phyloP scores from a whole-genome alignment of 1,140 invertebrate genomes.

The Metaphire vulgaris region DNA sequence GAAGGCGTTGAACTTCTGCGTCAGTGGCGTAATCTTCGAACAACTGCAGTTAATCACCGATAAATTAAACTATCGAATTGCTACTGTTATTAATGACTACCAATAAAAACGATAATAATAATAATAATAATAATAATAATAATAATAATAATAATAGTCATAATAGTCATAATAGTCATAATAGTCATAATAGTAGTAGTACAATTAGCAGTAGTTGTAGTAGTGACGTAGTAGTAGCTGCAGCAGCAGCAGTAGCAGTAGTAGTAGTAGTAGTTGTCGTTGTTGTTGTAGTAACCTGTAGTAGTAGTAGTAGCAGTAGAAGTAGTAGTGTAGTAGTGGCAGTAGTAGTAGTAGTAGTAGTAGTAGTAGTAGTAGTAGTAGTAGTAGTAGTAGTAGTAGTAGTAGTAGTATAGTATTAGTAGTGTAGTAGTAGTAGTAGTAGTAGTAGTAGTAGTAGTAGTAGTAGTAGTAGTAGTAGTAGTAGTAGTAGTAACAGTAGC shows the following conservation, averaged over 20 bases:
- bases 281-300: not conserved
- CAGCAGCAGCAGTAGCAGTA: constrained; percentile 17
- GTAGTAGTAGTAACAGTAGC: constrained; percentile 21
- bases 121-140: constrained; percentile 20
- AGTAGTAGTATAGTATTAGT: constrained; percentile 28
- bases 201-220: constrained; percentile 18
- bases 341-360: constrained; percentile 26
- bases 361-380: constrained; percentile 25
- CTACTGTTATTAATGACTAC: not conserved
- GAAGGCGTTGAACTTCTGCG: not conserved
- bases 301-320: constrained; percentile 21
- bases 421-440: constrained; percentile 20
- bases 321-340: constrained; percentile 18
- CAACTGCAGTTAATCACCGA: not conserved
- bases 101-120: constrained; percentile 6
- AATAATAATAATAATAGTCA: constrained; percentile 22
- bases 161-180: constrained; percentile 23
- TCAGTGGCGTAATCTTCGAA: constrained; percentile 6
- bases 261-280: constrained; percentile 20
- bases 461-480: constrained; percentile 20
- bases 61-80: not conserved
- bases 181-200: constrained; percentile 25
- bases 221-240: constrained; percentile 17
- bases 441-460: constrained; percentile 19
- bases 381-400: constrained; percentile 26